phyloP scores from a whole-genome alignment of 53 echinoderm and acorn worm genomes.

The Patiria pectinifera region DNA sequence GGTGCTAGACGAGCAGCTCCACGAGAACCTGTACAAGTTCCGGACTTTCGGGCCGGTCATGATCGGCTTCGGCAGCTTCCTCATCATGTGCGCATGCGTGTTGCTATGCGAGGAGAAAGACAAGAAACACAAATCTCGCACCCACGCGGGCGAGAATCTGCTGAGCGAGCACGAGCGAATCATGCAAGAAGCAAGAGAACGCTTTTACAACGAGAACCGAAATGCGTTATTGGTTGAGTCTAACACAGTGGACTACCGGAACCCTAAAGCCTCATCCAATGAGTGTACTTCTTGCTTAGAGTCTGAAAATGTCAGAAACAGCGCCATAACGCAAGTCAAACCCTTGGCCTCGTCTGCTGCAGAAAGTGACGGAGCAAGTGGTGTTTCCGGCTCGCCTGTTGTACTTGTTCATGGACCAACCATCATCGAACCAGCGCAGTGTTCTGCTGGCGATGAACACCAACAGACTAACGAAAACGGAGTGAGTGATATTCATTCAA shows the following conservation, averaged over 20 bases:
- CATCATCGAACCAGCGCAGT: constrained; percentile 41
- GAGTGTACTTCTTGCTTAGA: constrained; percentile 20
- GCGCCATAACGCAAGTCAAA: neutral
- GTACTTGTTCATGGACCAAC: constrained; percentile 81
- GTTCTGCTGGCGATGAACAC: neutral
- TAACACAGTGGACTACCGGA: constrained; percentile 1
- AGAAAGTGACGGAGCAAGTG: constrained; percentile 14
- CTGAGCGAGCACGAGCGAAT: constrained; percentile 41
- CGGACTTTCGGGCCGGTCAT: constrained; percentile 87
- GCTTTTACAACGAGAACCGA: constrained; percentile 53
- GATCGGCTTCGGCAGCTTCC: constrained; percentile 84
- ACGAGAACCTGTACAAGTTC: constrained; percentile 71
- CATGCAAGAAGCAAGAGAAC: constrained; percentile 34
- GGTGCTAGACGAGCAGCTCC: constrained; percentile 67
- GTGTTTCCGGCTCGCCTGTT: constrained; percentile 61
- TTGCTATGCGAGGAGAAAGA: constrained; percentile 85
- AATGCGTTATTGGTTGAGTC: constrained; percentile 18
- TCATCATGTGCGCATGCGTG: constrained; percentile 92
- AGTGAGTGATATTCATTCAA: constrained; percentile 32
- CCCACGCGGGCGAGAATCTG: constrained; percentile 26
- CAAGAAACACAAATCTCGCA: constrained; percentile 36
- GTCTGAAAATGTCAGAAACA: neutral
- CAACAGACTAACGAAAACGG: constrained; percentile 56
- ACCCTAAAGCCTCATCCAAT: constrained; percentile 2
- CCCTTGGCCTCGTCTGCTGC: neutral